phyloP scores from a whole-genome alignment of 2,113 vertebrate genomes.

The Amphilophus citrinellus region DNA sequence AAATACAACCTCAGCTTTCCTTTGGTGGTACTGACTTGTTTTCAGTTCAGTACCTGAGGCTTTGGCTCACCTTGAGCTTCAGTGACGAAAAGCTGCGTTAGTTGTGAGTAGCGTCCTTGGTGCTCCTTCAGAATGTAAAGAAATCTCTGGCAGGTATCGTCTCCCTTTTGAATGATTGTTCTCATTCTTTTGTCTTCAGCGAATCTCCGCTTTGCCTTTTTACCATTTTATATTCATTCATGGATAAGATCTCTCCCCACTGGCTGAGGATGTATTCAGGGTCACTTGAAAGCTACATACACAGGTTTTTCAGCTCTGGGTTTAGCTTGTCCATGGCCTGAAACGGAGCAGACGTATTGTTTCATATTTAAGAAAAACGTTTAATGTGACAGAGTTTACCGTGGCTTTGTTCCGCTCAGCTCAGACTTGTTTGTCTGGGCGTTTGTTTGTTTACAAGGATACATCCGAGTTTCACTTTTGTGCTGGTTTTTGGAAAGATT shows the following conservation, averaged over 20 bases:
- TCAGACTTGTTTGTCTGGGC: neutral
- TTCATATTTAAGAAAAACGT: neutral
- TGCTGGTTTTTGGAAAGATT: neutral
- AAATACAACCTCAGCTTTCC: neutral
- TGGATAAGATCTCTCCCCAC: neutral
- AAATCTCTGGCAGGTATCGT: neutral
- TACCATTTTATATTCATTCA: neutral
- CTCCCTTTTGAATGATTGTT: slow-evolving; percentile 7
- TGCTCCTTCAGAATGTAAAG: neutral
- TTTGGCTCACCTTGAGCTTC: neutral
- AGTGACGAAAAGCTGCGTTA: neutral
- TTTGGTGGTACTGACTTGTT: neutral
- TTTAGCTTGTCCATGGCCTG: slow-evolving; percentile 18
- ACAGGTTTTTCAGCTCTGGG: neutral
- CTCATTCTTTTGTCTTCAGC: neutral
- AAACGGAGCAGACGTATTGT: neutral
- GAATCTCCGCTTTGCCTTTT: neutral
- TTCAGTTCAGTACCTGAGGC: neutral
- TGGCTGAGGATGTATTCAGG: neutral
- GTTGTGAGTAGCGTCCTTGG: neutral
- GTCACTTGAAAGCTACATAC: neutral
- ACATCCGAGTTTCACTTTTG: neutral
- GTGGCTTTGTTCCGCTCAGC: too few species aligned
- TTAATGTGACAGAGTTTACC: neutral
- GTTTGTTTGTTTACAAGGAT: neutral